These are phyloP conservation scores for Epinotia ramella DNA, from an alignment of 2,888 invertebrate species.

Conservation along the genomic window DNA sequence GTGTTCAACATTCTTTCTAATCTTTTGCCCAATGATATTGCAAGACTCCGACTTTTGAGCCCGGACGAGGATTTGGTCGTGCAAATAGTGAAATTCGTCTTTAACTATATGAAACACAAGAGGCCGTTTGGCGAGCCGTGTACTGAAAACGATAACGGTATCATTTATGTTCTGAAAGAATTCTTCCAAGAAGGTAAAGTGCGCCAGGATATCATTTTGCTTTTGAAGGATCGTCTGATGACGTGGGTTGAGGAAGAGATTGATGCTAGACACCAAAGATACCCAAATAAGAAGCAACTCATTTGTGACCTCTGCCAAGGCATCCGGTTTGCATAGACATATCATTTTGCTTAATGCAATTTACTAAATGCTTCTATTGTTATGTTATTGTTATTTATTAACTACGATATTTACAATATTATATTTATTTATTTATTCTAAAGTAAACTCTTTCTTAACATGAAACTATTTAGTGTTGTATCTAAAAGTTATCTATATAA, in stretches of 20 bases:
- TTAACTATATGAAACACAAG: conserved; percentile 73
- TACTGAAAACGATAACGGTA: conserved; percentile 66
- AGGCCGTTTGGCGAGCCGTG: conserved; percentile 71
- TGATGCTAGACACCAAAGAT: conserved; percentile 56
- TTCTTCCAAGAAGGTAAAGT: conserved; percentile 78
- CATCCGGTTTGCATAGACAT: conserved; percentile 62
- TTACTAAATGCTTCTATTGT: neutral
- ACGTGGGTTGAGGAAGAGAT: conserved; percentile 66
- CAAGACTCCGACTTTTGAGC: conserved; percentile 67
- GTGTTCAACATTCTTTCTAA: conserved; percentile 70
- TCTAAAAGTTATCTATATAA: too few relatives aligned
- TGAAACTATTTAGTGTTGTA: neutral
- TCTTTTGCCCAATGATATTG: conserved; percentile 71
- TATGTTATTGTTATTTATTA: neutral
- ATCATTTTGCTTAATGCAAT: neutral
- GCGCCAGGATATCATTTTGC: conserved; percentile 68
- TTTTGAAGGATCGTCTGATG: conserved; percentile 66
- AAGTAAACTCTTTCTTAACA: neutral
- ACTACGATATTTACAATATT: neutral
- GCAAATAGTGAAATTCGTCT: conserved; percentile 76
- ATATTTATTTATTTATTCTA: too few relatives aligned
- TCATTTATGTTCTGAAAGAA: conserved; percentile 70
- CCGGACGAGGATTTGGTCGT: conserved; percentile 76
- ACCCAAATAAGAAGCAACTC: conserved; percentile 65
- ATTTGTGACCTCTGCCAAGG: conserved; percentile 70